These are phyloP conservation scores for Naja naja DNA, from an alignment of 2,113 vertebrate genomes.

Conservation along the genomic window DNA sequence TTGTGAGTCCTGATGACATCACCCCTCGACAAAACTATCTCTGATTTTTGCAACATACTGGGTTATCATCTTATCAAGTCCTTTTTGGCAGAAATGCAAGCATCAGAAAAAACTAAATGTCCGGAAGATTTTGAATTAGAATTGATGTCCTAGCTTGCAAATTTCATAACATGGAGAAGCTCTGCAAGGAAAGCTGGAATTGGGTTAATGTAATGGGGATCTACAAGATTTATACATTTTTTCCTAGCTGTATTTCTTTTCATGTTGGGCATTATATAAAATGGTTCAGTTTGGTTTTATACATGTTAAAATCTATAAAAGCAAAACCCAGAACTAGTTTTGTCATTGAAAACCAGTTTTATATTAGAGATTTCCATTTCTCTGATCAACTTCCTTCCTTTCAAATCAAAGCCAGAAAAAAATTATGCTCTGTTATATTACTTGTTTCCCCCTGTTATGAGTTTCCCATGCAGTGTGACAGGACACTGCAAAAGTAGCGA, in stretches of 20 bases:
- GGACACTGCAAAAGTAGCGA: neutral
- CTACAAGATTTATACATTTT: neutral
- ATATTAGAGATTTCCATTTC: conserved; percentile 21
- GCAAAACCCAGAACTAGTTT: neutral
- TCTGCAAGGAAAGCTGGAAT: neutral
- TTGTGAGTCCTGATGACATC: neutral
- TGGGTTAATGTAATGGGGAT: neutral
- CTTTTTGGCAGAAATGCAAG: neutral
- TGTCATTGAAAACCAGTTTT: neutral
- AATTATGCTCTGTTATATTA: neutral
- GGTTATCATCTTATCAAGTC: neutral
- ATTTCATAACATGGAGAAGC: neutral
- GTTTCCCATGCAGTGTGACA: neutral
- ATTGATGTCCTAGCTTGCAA: neutral
- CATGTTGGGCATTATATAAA: neutral
- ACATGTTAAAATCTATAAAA: neutral
- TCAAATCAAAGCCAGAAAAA: conserved; percentile 15
- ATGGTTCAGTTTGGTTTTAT: neutral
- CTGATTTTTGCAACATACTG: neutral
- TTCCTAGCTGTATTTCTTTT: neutral
- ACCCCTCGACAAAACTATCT: neutral
- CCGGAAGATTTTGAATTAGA: neutral
- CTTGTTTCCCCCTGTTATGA: neutral
- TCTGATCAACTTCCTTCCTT: neutral
- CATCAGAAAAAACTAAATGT: neutral